Base-by-base conservation (phyloP, 2,888 invertebrate genomes). In the Odontocolon sp. region DNA sequence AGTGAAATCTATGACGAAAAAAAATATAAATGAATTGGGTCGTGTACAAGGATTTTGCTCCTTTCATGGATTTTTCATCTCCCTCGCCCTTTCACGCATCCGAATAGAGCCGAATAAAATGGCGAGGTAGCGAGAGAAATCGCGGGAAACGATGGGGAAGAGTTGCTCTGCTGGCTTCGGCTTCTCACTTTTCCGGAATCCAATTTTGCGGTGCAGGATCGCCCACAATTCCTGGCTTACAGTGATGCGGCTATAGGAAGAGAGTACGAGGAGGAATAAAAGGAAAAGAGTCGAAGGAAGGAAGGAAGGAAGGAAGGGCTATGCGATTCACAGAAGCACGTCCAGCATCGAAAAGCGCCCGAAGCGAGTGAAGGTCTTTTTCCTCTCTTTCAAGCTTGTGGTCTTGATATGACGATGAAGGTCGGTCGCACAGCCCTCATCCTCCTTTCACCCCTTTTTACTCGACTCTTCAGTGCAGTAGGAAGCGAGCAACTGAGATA, bases 121-220 rank as follows among this genome's bases (percentile, higher is more conserved):
- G 38, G 14, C 57, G 3, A 9, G 11, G 14, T n/a, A 0, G 21
- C 28, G 40, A 28, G 14, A 70, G 70, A 68, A 66, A 64, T 69
- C 26, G 64, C 52, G 3, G 54, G 42, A 45, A 11, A 23, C 6
- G 31, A 42, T 36, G 31, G 21, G 47, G 9, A 45, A 61, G 40
- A 16, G 54, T 18, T 21, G 2, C 38, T 63, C 16, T n/a, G 40
- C 61, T 42, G 40, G 52, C 70, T 73, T 64, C 47, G 67, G 33
- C 31, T 70, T 71, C 69, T 74, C 61, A 50, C 71, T 70, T 68
- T 71, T 64, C 42, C 70, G 77, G 38, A 79, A 81, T 79, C 72
- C 79, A 81, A 81, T 81, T 78, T 71, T 33, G 59, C 64, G 63
- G 36, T 66, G 64, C 54, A 50, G 59, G 38, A 61, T 61, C 26